Percentiles rank a stretch among this genome's conserved stretches.
Evolutionary conservation across 2,888 invertebrate species (phyloP).

Genomic region (Megamerina dolium): DNA sequence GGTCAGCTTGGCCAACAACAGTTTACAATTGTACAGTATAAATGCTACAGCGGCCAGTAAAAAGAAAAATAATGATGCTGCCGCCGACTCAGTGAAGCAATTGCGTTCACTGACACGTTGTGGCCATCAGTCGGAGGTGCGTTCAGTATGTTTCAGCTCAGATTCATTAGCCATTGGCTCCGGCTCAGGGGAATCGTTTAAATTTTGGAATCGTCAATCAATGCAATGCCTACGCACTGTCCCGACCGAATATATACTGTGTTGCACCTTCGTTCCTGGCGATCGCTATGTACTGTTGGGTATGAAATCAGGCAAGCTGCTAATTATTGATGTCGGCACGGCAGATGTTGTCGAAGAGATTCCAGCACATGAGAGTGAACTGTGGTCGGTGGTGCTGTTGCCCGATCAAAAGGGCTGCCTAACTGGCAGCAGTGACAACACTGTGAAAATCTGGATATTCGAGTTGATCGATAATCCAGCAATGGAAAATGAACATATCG

Average conservation of each 20-base stretch:
- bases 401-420: conserved; percentile 80
- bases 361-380: conserved; percentile 73
- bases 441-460: conserved; percentile 91
- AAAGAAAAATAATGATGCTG: conserved; percentile 51
- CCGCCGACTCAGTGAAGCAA: conserved; percentile 48
- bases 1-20: conserved; percentile 66
- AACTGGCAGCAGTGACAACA: conserved; percentile 82
- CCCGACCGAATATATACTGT: conserved; percentile 59
- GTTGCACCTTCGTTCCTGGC: conserved; percentile 72
- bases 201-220: conserved; percentile 81
- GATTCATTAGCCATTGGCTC: conserved; percentile 84
- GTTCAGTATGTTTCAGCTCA: conserved; percentile 81
- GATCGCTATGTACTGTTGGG: conserved; percentile 88
- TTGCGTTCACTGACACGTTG: conserved; percentile 63
- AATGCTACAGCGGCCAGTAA: conserved; percentile 28
- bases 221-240: conserved; percentile 68
- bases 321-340: conserved; percentile 78
- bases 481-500: conserved; percentile 54
- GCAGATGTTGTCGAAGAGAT: conserved; percentile 76
- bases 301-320: conserved; percentile 72
- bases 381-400: conserved; percentile 71
- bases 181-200: conserved; percentile 79
- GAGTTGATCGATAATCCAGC: conserved; percentile 66
- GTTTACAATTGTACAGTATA: conserved; percentile 62
- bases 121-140: conserved; percentile 87